Evolutionary conservation across 2,113 vertebrate genomes (phyloP).

Genomic region (Oxyruncus cristatus): DNA sequence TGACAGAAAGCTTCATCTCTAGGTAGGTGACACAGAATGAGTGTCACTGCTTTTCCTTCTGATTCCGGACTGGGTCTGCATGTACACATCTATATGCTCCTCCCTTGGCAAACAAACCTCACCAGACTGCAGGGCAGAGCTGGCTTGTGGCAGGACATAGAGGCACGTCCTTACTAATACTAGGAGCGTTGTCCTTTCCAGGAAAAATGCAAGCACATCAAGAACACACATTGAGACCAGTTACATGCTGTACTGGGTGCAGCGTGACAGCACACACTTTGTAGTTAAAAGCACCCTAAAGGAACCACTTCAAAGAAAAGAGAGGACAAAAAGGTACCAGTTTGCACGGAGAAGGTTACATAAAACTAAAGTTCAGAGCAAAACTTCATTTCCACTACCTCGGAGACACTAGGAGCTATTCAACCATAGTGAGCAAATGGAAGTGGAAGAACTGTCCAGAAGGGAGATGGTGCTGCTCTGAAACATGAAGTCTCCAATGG

Average conservation of each 20-base stretch:
- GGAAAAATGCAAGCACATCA: background rate
- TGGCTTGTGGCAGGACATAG: background rate
- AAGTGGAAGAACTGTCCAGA: background rate
- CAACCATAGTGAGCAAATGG: background rate
- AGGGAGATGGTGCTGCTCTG: background rate
- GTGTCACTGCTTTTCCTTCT: background rate
- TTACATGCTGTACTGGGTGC: background rate
- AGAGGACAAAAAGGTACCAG: background rate
- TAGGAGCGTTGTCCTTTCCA: background rate
- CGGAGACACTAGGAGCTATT: background rate
- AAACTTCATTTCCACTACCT: background rate
- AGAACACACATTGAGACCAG: background rate
- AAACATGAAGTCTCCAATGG: background rate
- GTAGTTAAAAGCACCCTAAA: background rate
- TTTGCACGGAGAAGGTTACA: background rate
- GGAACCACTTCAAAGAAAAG: background rate
- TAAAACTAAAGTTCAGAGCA: background rate
- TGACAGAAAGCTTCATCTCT: background rate
- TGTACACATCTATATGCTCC: rapidly evolving
- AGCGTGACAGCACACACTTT: background rate
- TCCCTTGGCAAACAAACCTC: background rate
- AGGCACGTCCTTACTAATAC: rapidly evolving
- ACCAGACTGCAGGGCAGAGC: background rate
- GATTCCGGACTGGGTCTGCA: background rate
- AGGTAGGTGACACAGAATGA: background rate